Evolutionary conservation across 2,888 invertebrate genomes (phyloP), one percentile per base, ranked within the genome.

Genomic region (Hecatera dysodea): DNA sequence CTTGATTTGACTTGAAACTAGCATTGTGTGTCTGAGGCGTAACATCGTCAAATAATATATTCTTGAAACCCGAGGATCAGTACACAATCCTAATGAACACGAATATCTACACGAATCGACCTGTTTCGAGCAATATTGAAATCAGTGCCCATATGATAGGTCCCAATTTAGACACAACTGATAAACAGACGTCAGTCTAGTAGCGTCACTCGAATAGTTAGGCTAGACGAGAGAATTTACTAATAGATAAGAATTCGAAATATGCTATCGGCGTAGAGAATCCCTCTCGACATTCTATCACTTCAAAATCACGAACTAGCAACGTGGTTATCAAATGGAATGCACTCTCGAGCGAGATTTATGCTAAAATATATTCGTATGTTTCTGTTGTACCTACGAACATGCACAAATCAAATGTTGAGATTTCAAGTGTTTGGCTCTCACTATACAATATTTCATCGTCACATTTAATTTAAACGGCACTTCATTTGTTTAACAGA

Each of bases 381-480:
- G 4, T 12, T 8, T 48, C 12, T 52, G 24, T 24, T 52, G 50
- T 62, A 9, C 1, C 24, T 17, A 68, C 15, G n/a, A 48, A 36
- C 19, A 60, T 24, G 22, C n/a, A 64, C 29, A 56, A 57, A 52
- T 62, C 33, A 50, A 74, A 79, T 65, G 24, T 15, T 15, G 22
- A 46, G 50, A 57, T 19, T 36, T n/a, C 2, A 62, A 57, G 11
- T 69, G 63, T 66, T 81, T 78, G 82, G 78, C 78, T 17, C 82
- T n/a, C 50, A 48, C 11, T 8, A 52, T 19, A 8, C 19, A 50
- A 81, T 71, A 53, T 46, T 50, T 81, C 46, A 70, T 22, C 39
- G 55, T 66, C 78, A 52, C 36, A 46, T 60, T 77, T 59, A 77
- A 81, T 81, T 69, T 48, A 59, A 70, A 55, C n/a, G n/a, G 48